Conservation (phyloP, 2,113 vertebrate species). For the Carassius auratus region DNA sequence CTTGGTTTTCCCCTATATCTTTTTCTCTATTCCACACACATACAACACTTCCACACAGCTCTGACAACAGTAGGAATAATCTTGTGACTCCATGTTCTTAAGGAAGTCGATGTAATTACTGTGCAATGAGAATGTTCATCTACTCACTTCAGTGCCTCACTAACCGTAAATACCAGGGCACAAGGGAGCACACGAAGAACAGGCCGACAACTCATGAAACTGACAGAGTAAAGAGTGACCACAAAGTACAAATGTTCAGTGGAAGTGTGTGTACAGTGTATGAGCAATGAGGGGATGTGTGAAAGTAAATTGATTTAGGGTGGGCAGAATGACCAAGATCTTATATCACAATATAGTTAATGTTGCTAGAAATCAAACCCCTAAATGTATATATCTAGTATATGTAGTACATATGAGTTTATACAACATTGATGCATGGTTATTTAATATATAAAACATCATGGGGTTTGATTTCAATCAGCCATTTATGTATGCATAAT, state of each 20-base stretch:
- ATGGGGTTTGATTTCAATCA: background rate
- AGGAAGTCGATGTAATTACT: conserved; percentile 52
- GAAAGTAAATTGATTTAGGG: background rate
- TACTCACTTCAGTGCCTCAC: conserved; percentile 28
- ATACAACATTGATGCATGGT: background rate
- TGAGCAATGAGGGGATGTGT: background rate
- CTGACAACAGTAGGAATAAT: conserved; percentile 33
- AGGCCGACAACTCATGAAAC: conserved; percentile 16
- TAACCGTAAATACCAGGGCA: conserved; percentile 45
- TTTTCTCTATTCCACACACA: conserved; percentile 25
- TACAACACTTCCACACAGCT: background rate
- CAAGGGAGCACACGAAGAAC: conserved; percentile 13
- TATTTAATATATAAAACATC: background rate
- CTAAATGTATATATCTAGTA: background rate
- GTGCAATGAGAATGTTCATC: conserved; percentile 29
- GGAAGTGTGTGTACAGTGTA: background rate
- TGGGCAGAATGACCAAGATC: background rate
- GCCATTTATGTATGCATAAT: background rate
- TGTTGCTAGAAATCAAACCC: background rate
- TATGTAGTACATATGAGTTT: no score
- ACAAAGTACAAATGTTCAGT: conserved; percentile 11
- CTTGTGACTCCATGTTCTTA: conserved; percentile 27
- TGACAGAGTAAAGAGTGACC: conserved; percentile 25
- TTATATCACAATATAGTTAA: conserved; percentile 1
- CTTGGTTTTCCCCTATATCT: conserved; percentile 24